Conservation (phyloP, 2,888 invertebrate genomes). For the Amitus sp. region DNA sequence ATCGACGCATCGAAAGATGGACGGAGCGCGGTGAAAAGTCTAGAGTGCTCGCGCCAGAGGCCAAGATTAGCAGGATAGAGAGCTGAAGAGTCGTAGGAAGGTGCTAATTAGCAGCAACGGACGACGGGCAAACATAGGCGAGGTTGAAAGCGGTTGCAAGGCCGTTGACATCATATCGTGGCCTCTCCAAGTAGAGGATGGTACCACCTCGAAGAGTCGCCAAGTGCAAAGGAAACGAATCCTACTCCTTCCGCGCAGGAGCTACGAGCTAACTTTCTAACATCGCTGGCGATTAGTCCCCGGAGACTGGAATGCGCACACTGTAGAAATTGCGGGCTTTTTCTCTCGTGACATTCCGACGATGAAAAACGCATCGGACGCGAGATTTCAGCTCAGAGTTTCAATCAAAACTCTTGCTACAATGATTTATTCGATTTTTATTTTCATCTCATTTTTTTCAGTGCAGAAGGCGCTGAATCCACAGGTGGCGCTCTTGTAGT, state of each 20-base stretch:
- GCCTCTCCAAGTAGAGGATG: conserved; percentile 1
- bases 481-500: too few species aligned
- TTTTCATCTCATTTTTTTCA: too few species aligned
- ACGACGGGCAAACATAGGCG: conserved; percentile 41
- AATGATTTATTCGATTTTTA: too few species aligned
- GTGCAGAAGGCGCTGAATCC: too few species aligned
- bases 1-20: conserved; percentile 2
- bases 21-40: conserved; percentile 6
- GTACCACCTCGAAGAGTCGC: too few species aligned
- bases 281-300: conserved; percentile 9
- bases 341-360: too few species aligned
- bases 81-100: conserved; percentile 29
- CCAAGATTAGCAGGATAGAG: conserved; percentile 10
- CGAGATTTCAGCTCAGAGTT: too few species aligned
- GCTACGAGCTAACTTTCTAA: conserved; percentile 10
- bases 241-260: conserved; percentile 11
- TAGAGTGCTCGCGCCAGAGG: conserved; percentile 7
- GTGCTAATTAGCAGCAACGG: conserved; percentile 45
- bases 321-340: too few species aligned
- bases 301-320: neutral
- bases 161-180: conserved; percentile 42
- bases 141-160: conserved; percentile 36
- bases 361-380: too few species aligned
- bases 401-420: too few species aligned
- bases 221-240: conserved; percentile 6